phyloP scores from a whole-genome alignment of 1,140 invertebrate species.

The Apocrypta bakeri region DNA sequence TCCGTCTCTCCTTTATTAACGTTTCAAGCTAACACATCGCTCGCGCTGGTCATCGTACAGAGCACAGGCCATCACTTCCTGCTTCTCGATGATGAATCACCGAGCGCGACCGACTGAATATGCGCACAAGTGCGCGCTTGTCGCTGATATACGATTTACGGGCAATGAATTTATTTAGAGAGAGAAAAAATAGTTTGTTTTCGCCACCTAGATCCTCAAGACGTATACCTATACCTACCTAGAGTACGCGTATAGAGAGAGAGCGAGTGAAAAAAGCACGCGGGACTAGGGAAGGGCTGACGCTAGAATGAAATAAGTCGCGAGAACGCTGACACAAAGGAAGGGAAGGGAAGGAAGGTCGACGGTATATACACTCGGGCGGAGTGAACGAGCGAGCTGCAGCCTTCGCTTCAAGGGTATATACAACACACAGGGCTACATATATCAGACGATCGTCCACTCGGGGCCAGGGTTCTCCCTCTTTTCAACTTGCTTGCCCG shows the following conservation, averaged over 20 bases:
- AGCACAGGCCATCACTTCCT: neutral
- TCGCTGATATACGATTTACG: neutral
- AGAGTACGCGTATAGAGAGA: neutral
- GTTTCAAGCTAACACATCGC: neutral
- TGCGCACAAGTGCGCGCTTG: neutral
- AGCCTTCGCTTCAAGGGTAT: slow-evolving; percentile 73
- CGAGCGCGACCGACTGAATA: neutral
- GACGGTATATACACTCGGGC: slow-evolving; percentile 57
- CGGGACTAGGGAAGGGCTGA: too few species aligned
- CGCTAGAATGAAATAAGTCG: slow-evolving; percentile 57
- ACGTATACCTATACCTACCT: neutral
- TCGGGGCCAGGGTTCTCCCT: neutral
- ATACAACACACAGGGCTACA: slow-evolving; percentile 37
- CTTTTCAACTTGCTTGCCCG: neutral
- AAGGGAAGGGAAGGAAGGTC: slow-evolving; percentile 60
- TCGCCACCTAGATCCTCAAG: too few species aligned
- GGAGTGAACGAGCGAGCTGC: slow-evolving; percentile 54
- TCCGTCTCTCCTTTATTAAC: neutral
- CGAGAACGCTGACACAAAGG: slow-evolving; percentile 49
- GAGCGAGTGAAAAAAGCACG: too few species aligned
- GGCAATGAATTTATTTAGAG: neutral
- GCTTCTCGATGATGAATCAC: neutral
- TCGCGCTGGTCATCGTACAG: neutral
- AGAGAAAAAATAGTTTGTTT: neutral
- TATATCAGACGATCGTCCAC: neutral